Conservation (phyloP, 2,888 invertebrate genomes). For the Agrenia bidenticulata region DNA sequence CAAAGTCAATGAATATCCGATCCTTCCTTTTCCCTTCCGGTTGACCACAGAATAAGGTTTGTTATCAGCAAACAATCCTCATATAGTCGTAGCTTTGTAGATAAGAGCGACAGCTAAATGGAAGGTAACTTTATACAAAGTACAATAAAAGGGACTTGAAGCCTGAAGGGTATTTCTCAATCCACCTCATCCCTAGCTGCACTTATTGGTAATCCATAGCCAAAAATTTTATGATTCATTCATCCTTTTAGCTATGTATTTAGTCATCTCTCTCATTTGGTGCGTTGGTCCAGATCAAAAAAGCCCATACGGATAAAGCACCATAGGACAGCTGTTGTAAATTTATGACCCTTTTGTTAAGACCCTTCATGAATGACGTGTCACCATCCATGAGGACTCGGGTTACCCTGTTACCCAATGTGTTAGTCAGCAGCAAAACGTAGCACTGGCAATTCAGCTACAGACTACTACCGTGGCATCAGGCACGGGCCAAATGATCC, state of each 20-base stretch:
- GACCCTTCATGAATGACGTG: conserved; percentile 36
- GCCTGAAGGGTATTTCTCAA: too few species aligned
- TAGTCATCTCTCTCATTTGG: too few species aligned
- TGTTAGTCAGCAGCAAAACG: conserved; percentile 9
- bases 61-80: background rate
- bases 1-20: conserved; percentile 6
- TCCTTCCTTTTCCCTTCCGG: conserved; percentile 8
- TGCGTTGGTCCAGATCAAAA: too few species aligned
- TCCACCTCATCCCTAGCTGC: too few species aligned
- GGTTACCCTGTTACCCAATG: background rate
- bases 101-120: too few species aligned
- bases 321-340: conserved; percentile 37
- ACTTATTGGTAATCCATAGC: background rate
- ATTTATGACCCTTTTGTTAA: conserved; percentile 34
- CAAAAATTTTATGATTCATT: conserved; percentile 48
- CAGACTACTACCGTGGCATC: conserved; percentile 2
- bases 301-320: background rate
- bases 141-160: too few species aligned
- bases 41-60: background rate
- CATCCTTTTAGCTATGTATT: conserved; percentile 26
- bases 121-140: too few species aligned
- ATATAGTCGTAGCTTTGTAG: too few species aligned
- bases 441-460: background rate
- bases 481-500: conserved; percentile 9
- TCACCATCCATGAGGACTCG: conserved; percentile 17